Evolutionary conservation across 1,140 invertebrate species (phyloP).

Genomic region (Marisa cornuarietis): DNA sequence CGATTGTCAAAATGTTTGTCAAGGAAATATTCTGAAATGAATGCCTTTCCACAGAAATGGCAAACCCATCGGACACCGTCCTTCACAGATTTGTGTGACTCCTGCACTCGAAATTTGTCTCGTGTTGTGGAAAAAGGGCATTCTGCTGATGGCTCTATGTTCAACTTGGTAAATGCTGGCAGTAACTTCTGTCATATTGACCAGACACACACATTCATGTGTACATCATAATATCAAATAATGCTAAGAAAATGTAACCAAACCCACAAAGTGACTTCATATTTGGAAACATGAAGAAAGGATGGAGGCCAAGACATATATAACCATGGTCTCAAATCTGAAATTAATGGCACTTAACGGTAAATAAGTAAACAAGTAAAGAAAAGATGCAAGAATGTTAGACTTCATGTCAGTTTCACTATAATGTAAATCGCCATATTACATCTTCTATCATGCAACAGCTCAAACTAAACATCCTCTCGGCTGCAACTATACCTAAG

Average conservation of each 20-base stretch:
- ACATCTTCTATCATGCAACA: too few species aligned
- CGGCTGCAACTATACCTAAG: too few species aligned
- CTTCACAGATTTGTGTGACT: slow-evolving; percentile 66
- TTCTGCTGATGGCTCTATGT: slow-evolving; percentile 81
- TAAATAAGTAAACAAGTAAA: neutral
- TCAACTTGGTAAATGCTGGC: slow-evolving; percentile 85
- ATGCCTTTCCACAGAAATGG: slow-evolving; percentile 90
- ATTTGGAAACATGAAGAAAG: neutral
- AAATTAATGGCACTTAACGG: neutral
- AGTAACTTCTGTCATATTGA: slow-evolving; percentile 78
- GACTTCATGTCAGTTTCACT: too few species aligned
- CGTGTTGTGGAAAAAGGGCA: slow-evolving; percentile 88
- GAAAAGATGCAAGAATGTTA: neutral
- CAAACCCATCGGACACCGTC: slow-evolving; percentile 86
- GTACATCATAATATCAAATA: neutral
- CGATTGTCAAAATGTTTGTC: slow-evolving; percentile 90
- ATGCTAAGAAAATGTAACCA: neutral
- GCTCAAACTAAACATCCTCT: too few species aligned
- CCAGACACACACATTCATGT: slow-evolving; percentile 10
- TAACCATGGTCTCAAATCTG: too few species aligned
- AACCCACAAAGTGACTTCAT: neutral
- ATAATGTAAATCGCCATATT: too few species aligned
- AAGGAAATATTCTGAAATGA: slow-evolving; percentile 87
- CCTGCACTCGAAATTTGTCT: slow-evolving; percentile 87
- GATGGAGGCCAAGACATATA: neutral